phyloP scores from a whole-genome alignment of 2,113 vertebrate genomes.

The Antennarius striatus region DNA sequence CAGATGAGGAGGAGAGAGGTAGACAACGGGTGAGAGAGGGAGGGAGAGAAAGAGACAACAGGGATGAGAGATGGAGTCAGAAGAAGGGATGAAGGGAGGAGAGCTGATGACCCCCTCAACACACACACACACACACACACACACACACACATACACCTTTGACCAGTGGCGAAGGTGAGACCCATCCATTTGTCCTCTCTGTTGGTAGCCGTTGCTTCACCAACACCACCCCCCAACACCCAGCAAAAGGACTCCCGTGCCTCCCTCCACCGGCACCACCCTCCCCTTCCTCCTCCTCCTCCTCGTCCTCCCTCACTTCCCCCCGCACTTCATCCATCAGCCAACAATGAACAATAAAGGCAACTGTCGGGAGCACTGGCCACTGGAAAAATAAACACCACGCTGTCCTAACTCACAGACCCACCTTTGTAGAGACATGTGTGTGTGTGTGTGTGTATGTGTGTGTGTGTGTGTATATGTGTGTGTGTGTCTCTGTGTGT shows the following conservation, averaged over 20 bases:
- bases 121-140: too few relatives aligned
- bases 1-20: constrained; percentile 69
- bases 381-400: constrained; percentile 85
- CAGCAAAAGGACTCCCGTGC: neutral
- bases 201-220: constrained; percentile 61
- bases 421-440: constrained; percentile 79
- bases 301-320: constrained; percentile 41
- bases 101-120: constrained; percentile 65
- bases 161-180: constrained; percentile 85
- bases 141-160: too few relatives aligned
- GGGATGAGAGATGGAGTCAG: constrained; percentile 13
- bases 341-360: constrained; percentile 93
- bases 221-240: constrained; percentile 18
- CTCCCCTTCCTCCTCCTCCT: constrained; percentile 52
- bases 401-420: constrained; percentile 85
- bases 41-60: constrained; percentile 12
- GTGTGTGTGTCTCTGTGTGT: too few relatives aligned
- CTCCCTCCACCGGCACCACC: constrained; percentile 34
- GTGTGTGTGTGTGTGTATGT: constrained; percentile 61
- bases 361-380: constrained; percentile 85
- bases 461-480: constrained; percentile 31
- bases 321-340: constrained; percentile 70
- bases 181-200: constrained; percentile 85
- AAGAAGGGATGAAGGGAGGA: constrained; percentile 2
- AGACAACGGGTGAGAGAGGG: constrained; percentile 3